These are phyloP conservation scores for Microtus richardsoni DNA, from an alignment of 2,113 vertebrate species.

Conservation along the genomic window DNA sequence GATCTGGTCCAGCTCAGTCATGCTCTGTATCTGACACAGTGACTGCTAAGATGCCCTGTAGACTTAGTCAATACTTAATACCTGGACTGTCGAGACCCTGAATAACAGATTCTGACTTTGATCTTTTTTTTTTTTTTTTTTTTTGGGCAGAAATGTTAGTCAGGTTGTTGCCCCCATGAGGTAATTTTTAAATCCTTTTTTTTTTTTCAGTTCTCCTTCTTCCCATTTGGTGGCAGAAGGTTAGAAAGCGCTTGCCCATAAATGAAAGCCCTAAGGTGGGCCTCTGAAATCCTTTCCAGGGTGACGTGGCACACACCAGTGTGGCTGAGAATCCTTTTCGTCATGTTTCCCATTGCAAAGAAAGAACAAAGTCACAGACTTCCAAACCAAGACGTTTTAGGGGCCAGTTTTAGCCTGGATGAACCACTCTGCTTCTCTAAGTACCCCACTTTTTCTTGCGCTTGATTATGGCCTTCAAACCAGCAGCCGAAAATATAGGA, in stretches of 20 bases:
- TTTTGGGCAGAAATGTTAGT: slow-evolving; percentile 41
- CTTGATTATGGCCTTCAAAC: slow-evolving; percentile 62
- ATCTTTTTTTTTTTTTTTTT: slow-evolving; percentile 13
- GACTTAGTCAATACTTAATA: not conserved
- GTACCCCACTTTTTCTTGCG: not conserved
- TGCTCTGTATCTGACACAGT: not conserved
- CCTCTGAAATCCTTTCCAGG: not conserved
- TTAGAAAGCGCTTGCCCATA: slow-evolving; percentile 31
- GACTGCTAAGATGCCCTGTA: not conserved
- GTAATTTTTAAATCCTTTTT: not conserved
- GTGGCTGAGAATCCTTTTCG: not conserved
- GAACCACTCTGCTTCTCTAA: slow-evolving; percentile 40
- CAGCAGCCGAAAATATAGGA: slow-evolving; percentile 49
- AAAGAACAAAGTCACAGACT: slow-evolving; percentile 22
- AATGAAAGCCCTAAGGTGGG: not conserved
- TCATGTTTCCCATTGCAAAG: not conserved
- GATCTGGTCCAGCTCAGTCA: not conserved
- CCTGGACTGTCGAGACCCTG: not conserved
- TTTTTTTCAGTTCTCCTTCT: slow-evolving; percentile 7
- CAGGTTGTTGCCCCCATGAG: not conserved
- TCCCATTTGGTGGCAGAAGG: not conserved
- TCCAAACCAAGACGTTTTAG: not conserved
- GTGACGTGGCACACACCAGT: rapidly evolving
- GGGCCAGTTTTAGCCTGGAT: not conserved
- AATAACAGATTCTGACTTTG: slow-evolving; percentile 27